A percentile compares a stretch with the other conserved stretches of the same genome.
Conservation (phyloP, 2,113 vertebrate genomes). For the Pelecanus crispus region DNA sequence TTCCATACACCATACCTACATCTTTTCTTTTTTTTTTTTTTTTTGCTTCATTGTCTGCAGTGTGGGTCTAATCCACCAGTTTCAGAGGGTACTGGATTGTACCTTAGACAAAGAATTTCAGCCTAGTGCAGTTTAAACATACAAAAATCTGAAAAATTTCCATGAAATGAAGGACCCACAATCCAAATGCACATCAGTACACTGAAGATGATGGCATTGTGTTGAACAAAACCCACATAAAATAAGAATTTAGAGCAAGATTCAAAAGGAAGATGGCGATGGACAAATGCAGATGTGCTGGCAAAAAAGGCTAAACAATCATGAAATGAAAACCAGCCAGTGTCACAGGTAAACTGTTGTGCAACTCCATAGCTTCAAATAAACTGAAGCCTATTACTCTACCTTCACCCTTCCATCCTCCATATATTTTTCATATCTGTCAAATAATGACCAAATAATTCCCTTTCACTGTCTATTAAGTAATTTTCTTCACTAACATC, state of each 20-base stretch:
- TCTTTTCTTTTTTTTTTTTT: neutral
- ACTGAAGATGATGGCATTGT: neutral
- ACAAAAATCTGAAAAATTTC: neutral
- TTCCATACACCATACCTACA: too few relatives aligned
- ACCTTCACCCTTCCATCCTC: neutral
- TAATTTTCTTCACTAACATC: neutral
- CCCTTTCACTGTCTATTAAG: neutral
- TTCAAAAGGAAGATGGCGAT: neutral
- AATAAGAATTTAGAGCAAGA: neutral
- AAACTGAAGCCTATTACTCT: neutral
- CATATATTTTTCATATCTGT: neutral
- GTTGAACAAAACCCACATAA: neutral
- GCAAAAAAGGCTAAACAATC: neutral
- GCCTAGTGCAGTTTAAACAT: neutral
- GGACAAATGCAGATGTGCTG: neutral
- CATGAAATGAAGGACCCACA: neutral
- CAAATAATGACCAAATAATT: neutral
- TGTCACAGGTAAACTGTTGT: neutral
- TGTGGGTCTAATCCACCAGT: neutral
- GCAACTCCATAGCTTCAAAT: neutral
- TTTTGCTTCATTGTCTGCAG: neutral
- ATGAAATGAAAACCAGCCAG: neutral
- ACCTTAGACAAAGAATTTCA: neutral
- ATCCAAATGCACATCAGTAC: neutral
- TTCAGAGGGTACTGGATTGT: neutral